A percentile compares a stretch with the other conserved stretches of the same genome.
These are phyloP conservation scores for Aeoliscus strigatus DNA, from an alignment of 2,797 vertebrate genomes.

Conservation along the genomic window DNA sequence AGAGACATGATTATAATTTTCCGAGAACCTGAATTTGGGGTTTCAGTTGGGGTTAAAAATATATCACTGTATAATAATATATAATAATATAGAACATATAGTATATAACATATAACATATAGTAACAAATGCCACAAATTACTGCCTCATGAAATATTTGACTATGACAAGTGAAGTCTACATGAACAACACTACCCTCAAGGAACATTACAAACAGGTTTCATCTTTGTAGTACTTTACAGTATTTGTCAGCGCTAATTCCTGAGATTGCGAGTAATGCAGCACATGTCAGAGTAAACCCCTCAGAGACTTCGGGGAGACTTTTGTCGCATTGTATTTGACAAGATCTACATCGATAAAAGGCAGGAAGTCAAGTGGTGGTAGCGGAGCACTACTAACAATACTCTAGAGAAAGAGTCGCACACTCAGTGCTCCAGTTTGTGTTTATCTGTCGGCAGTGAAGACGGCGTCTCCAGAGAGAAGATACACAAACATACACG, in stretches of 20 bases:
- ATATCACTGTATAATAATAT: no score
- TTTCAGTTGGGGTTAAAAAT: no score
- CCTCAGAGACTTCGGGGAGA: slow-evolving; percentile 16
- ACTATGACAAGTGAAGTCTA: slow-evolving; percentile 11
- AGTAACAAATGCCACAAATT: no score
- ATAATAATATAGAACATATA: no score
- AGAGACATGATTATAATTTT: no score
- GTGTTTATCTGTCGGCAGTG: slow-evolving; percentile 45
- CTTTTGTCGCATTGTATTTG: slow-evolving; percentile 26
- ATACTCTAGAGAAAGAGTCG: slow-evolving; percentile 41
- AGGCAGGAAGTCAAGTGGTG: slow-evolving; percentile 35
- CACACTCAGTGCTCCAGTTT: slow-evolving; percentile 30
- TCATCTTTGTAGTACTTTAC: slow-evolving; percentile 24
- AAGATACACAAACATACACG: slow-evolving; percentile 12
- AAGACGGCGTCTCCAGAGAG: slow-evolving; percentile 15
- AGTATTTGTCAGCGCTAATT: slow-evolving; percentile 41
- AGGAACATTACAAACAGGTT: slow-evolving; percentile 34
- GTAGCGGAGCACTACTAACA: slow-evolving; percentile 43
- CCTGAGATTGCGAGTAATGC: slow-evolving; percentile 27
- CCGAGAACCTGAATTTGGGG: no score
- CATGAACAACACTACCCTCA: slow-evolving; percentile 25
- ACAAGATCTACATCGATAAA: slow-evolving; percentile 46
- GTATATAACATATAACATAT: no score
- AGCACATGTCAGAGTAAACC: slow-evolving; percentile 29
- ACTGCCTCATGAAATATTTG: no score